These are phyloP conservation scores for Uloborus plumipes DNA, from an alignment of 2,888 invertebrate species.

Conservation along the genomic window DNA sequence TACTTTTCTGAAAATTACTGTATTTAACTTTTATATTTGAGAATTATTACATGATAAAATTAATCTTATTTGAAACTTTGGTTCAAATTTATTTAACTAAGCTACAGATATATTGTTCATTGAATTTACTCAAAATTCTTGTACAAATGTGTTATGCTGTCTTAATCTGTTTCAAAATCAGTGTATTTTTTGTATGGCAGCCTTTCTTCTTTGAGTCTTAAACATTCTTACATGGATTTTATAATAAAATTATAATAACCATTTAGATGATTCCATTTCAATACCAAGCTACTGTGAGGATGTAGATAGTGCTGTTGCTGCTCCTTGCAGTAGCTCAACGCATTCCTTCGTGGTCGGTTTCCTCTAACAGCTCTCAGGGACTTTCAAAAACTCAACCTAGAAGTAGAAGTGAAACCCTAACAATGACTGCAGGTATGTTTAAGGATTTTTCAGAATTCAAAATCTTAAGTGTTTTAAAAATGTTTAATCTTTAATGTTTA, in stretches of 20 bases:
- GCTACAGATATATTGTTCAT: too few species aligned
- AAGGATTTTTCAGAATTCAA: neutral
- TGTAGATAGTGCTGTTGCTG: slow-evolving; percentile 70
- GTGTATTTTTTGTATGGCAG: neutral
- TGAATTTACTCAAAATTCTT: too few species aligned
- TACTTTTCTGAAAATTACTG: too few species aligned
- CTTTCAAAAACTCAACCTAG: slow-evolving; percentile 43
- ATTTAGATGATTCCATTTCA: slow-evolving; percentile 66
- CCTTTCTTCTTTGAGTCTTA: neutral
- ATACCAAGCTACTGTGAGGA: slow-evolving; percentile 69
- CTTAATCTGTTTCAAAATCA: too few species aligned
- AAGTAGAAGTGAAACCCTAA: slow-evolving; percentile 61
- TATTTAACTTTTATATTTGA: too few species aligned
- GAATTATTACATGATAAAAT: too few species aligned
- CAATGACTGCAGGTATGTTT: slow-evolving; percentile 54
- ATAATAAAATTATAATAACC: slow-evolving; percentile 2
- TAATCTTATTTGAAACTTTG: too few species aligned
- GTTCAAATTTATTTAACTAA: too few species aligned
- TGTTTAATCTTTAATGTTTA: too few species aligned
- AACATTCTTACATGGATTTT: too few species aligned
- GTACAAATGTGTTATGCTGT: too few species aligned
- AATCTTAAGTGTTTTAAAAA: too few species aligned
- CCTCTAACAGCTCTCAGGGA: slow-evolving; percentile 39
- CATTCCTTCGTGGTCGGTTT: slow-evolving; percentile 49
- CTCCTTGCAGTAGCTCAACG: slow-evolving; percentile 68